phyloP scores from a whole-genome alignment of 2,888 invertebrate genomes.

The Nephrocerus scutellatus region DNA sequence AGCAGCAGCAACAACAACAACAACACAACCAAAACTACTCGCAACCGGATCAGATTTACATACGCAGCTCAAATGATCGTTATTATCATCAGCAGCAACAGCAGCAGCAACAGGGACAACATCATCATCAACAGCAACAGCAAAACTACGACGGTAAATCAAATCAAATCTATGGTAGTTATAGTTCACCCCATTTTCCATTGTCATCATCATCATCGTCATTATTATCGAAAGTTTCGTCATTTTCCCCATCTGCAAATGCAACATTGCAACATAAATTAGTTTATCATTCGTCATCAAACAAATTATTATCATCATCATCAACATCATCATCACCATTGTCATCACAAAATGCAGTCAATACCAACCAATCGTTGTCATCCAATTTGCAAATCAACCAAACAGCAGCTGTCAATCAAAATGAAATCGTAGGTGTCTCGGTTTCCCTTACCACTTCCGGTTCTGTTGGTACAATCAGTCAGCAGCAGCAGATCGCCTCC shows the following conservation, averaged over 20 bases:
- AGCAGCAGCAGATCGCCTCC: constrained; percentile 12
- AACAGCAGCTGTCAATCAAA: constrained; percentile 15
- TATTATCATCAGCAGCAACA: constrained; percentile 25
- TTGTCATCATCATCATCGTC: constrained; percentile 43
- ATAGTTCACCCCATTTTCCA: constrained; percentile 42
- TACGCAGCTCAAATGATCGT: constrained; percentile 27
- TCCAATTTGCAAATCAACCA: constrained; percentile 16
- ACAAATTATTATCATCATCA: constrained; percentile 21
- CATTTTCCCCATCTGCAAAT: constrained; percentile 32
- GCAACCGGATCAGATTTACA: constrained; percentile 27
- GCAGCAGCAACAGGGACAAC: constrained; percentile 24
- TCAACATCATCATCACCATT: constrained; percentile 26
- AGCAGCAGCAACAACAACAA: constrained; percentile 15
- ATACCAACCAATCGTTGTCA: constrained; percentile 15
- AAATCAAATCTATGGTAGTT: constrained; percentile 46
- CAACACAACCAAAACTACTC: constrained; percentile 21
- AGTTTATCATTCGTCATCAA: constrained; percentile 13
- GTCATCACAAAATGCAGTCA: constrained; percentile 23
- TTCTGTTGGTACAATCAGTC: too few species aligned
- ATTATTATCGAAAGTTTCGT: constrained; percentile 41
- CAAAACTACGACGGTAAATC: constrained; percentile 47
- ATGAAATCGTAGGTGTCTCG: too few species aligned
- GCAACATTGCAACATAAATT: too few species aligned
- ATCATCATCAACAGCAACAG: constrained; percentile 26
- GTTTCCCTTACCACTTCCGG: too few species aligned